A percentile compares a stretch with the other conserved stretches of the same genome.
These are phyloP conservation scores for Oceanites oceanicus DNA, from an alignment of 2,113 vertebrate genomes.

Conservation along the genomic window DNA sequence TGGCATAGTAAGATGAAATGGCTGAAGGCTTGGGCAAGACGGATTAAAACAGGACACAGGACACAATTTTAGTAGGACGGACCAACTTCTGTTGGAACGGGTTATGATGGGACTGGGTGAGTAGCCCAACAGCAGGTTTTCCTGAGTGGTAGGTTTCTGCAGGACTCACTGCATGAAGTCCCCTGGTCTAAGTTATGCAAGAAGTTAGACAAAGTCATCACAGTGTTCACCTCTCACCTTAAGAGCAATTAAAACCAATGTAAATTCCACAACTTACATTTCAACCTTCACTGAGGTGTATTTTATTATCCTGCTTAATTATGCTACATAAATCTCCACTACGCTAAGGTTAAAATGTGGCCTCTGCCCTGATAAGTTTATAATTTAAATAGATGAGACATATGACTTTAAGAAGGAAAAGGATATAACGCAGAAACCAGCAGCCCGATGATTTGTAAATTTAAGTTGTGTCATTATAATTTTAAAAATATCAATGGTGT, in stretches of 20 bases:
- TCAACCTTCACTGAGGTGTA: not conserved
- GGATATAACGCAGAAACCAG: not conserved
- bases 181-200: not conserved
- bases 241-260: not conserved
- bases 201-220: not conserved
- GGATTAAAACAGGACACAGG: not conserved
- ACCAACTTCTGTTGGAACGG: not conserved
- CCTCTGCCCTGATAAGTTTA: not conserved
- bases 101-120: not conserved
- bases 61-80: not conserved
- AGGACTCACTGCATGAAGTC: not conserved
- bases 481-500: not conserved
- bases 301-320: conserved; percentile 15
- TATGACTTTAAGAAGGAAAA: not conserved
- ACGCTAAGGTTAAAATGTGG: not conserved
- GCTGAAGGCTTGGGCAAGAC: not conserved
- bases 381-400: not conserved
- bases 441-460: not conserved
- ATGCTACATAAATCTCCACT: not conserved
- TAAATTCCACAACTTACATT: not conserved
- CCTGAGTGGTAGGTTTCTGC: not conserved
- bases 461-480: not conserved
- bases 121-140: not conserved
- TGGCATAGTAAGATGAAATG: not conserved
- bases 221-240: not conserved